Evolutionary conservation across 2,888 invertebrate genomes (phyloP), one percentile per base, ranked within the genome.

Genomic region (Andrena fulva): DNA sequence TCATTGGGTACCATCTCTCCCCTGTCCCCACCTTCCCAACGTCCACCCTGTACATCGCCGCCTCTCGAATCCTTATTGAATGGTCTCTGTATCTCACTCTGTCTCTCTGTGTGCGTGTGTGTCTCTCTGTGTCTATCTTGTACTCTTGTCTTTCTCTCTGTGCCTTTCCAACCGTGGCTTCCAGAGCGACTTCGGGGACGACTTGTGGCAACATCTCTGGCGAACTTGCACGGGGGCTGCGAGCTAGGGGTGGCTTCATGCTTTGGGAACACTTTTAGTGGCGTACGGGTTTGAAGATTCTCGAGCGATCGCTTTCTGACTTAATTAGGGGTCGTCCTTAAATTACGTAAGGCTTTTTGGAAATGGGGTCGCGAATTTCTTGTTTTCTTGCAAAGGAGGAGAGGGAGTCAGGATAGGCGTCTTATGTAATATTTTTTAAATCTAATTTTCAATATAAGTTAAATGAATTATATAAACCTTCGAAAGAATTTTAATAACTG

Each of bases 121-220:
- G 33, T 64, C 12, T 66, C 20, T 73, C 20, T 56, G 16, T 68
- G 20, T 16, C 52, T 31, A 20, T 31, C 54, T 54, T 24, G 16
- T 31, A 24, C 35, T 42, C 10, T 60, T 33, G 1, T 29, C 56
- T 20, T 12, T 42, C 3, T 79, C 54, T 75, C 59, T 75, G 54
- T 54, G 54, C 54, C 54, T 54, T 24, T 56, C 24, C 24, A 56
- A 10, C 54, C 60, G 63, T 56, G 33, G 6, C 50, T 77, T 67
- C 67, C 66, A 60, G 72, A 71, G 29, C 35, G 29, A 50, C 74
- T n/a, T 24, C 60, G 60, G 24, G 74, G 66, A 72, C 27, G 31
- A 20, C 50, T 59, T 24, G 59, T 3, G 54, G 56, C 64, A 8
- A 31, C 27, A 54, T 20, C 16, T 8, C 42, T 29, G 31, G 24